Evolutionary conservation across 2,797 vertebrate species (phyloP), one percentile per base, ranked within the genome.

Genomic region (Ctenochaetus hawaiiensis): DNA sequence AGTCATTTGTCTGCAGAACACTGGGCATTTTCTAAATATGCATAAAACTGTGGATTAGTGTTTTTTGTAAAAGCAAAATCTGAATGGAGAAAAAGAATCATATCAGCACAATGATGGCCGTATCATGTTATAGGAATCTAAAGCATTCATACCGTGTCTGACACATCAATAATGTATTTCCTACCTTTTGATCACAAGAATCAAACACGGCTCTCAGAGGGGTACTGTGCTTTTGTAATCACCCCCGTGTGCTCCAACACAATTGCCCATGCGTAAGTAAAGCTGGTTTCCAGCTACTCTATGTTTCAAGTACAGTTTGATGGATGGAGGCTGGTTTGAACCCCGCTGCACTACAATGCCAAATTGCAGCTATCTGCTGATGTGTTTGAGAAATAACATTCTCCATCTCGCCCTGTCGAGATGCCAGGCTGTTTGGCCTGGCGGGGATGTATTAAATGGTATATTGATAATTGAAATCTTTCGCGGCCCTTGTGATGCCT

Each of bases 381-480:
- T 92, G 81, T 88, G 87, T 89, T 88, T 86, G 88, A 93, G 89
- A 89, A 91, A 92, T 91, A 93, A 92, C 92, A 88, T 91, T 91
- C 90, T 94, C 92, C 89, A 91, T 94, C 91, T 93, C 23, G 7
- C 64, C 78, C 89, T 91, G 89, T 92, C 90, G 76, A 82, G 77
- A 83, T 58, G 86, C 87, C 89, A 88, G 92, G 56, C 89, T 92
- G 82, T 87, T 87, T 85, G 90, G 90, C 92, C 93, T 87, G 81
- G 78, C 83, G 87, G 93, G 87, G 26, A 87, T 88, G 87, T 93
- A 92, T 93, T 95, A 94, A 95, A 94, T 89, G 86, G 83, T 89
- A 89, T 92, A 93, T 93, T 95, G 92, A 94, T 94, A 95, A 95
- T 93, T 95, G 92, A 94, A 95, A 94, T 93, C 91, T 93, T 92